A percentile compares a stretch with the other conserved stretches of the same genome.
phyloP scores from a whole-genome alignment of 1,140 invertebrate species.

The Heliconius melpomene region DNA sequence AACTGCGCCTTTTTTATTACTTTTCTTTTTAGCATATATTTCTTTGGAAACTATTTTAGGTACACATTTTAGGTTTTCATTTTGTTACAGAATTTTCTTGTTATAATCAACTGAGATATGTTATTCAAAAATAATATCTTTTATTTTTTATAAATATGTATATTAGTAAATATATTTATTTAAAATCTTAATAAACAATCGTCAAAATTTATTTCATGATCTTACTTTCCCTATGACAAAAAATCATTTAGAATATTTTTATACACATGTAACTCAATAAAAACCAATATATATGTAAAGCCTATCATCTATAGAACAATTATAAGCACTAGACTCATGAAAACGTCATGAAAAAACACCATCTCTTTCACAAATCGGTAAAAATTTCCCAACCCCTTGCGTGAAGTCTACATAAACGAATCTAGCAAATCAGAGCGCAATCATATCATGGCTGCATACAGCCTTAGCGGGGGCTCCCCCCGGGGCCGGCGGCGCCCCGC shows the following conservation, averaged over 20 bases:
- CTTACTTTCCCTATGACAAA: no score
- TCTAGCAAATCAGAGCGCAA: constrained; percentile 40
- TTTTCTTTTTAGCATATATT: neutral
- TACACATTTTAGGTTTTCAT: neutral
- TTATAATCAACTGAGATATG: no score
- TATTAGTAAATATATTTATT: no score
- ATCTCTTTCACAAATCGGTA: constrained; percentile 10
- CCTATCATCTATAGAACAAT: neutral
- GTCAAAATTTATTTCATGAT: no score
- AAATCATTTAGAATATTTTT: no score
- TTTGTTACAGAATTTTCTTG: no score
- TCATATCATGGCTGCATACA: constrained; percentile 40
- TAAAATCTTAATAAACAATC: no score
- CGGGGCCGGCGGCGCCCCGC: constrained; percentile 17
- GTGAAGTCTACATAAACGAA: constrained; percentile 33
- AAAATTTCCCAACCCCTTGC: neutral
- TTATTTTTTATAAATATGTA: no score
- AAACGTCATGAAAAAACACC: constrained; percentile 6
- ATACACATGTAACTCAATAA: neutral
- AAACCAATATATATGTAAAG: neutral
- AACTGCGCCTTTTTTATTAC: constrained; percentile 21
- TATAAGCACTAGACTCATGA: neutral
- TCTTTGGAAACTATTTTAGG: neutral
- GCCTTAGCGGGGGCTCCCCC: constrained; percentile 21
- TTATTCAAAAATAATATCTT: no score